These are phyloP conservation scores for Benitochromis conjunctus DNA, from an alignment of 2,113 vertebrate genomes.

Conservation along the genomic window DNA sequence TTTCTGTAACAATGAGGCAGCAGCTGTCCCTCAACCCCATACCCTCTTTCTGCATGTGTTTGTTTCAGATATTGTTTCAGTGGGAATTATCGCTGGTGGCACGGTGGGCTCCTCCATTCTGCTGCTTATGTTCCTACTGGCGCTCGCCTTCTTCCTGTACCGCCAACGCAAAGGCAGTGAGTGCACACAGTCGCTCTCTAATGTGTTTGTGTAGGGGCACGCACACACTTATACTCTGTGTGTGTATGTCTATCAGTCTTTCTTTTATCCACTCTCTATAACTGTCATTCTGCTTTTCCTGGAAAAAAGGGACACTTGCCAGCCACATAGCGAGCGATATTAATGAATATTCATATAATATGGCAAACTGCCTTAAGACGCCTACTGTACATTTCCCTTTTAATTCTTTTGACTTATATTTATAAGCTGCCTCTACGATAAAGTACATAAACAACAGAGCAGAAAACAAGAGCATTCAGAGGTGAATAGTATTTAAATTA, in stretches of 20 bases:
- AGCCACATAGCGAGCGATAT: constrained; percentile 41
- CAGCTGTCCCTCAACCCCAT: constrained; percentile 43
- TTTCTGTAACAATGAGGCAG: constrained; percentile 18
- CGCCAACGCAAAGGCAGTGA: constrained; percentile 94
- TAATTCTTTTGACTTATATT: constrained; percentile 18
- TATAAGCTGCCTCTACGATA: background rate
- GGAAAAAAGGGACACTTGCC: constrained; percentile 22
- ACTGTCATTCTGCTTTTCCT: constrained; percentile 36
- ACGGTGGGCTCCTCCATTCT: constrained; percentile 84
- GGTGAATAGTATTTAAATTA: constrained; percentile 21
- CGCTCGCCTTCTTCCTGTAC: constrained; percentile 85
- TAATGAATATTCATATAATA: constrained; percentile 63
- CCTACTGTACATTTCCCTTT: constrained; percentile 30
- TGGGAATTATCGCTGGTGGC: constrained; percentile 84
- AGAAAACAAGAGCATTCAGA: constrained; percentile 26
- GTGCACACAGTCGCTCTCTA: constrained; percentile 50
- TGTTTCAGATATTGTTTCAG: constrained; percentile 82
- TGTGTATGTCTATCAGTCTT: background rate
- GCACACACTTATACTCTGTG: background rate
- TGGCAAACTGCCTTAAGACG: constrained; percentile 41
- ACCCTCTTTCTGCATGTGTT: constrained; percentile 23
- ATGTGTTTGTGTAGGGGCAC: background rate
- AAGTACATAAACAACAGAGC: constrained; percentile 23
- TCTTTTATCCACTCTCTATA: constrained; percentile 65
- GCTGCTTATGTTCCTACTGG: constrained; percentile 79